Base-by-base conservation (phyloP, 92 coral and sea anemone genomes). In the Heteractis magnifica region DNA sequence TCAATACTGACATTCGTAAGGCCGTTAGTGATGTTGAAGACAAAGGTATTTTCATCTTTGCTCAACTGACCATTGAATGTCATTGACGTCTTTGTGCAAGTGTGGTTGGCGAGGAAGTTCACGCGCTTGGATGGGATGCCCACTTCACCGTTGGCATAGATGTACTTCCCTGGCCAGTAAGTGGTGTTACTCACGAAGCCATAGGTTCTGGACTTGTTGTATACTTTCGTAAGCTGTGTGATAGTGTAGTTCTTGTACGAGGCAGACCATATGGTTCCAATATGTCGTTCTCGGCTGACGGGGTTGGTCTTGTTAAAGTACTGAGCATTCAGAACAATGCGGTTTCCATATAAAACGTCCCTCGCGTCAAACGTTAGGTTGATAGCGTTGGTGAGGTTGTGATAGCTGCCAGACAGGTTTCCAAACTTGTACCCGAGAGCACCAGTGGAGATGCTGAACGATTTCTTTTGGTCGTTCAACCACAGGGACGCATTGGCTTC, bases 111-210 rank as follows among this genome's bases (percentile, higher is more conserved):
- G 76, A 94, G 77, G 72, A 97, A 71, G 60, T 60, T 77, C 18
- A 94, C n/a, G 84, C 90, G 87, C 77, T 77, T 94, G 84, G 88
- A 84, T 51, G 89, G 90, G 74, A 97, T 75, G 65, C 87, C 79
- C 58, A 94, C 41, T 68, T 91, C 98, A 77, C 93, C 99, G 44
- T 92, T 85, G 18, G 99, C 90, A 51, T 79, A 88, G 76, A 97
- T 51, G 89, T 97, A 95, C 85, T 92, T 97, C 59, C 89, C 86
- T 44, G 96, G 96, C 99, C 99, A 97, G 92, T 94, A 94, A 0
- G 98, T 97, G 65, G 93, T 89, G 84, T 97, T 97, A 77, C 94
- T 92, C 44, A 85, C 87, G 72, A 81, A 87, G 21, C 98, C 98
- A 84, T 94, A 94, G 53, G 85, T 92, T 19, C 88, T 85, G 10